Evolutionary conservation across 2,888 invertebrate genomes (phyloP).

Genomic region (Pseudolycoriella hygida): DNA sequence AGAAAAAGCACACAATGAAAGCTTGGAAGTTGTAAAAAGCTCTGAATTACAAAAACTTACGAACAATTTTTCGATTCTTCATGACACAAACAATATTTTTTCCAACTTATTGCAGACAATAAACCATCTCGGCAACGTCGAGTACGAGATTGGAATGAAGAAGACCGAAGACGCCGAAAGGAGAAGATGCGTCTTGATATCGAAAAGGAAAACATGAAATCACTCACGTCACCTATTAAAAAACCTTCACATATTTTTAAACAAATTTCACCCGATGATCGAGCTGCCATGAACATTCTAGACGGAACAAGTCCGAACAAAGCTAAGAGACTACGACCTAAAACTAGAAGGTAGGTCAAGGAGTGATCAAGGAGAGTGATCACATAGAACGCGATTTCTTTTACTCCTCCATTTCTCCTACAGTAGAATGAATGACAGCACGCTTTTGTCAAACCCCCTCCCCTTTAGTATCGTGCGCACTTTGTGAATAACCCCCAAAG

Average conservation of each 20-base stretch:
- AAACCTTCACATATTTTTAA: constrained; percentile 14
- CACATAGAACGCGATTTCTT: no score
- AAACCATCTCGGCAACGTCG: constrained; percentile 14
- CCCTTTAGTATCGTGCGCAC: no score
- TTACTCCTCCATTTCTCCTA: no score
- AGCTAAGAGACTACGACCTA: constrained; percentile 28
- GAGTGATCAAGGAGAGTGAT: no score
- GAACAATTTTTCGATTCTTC: no score
- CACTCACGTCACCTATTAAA: constrained; percentile 30
- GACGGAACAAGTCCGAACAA: constrained; percentile 26
- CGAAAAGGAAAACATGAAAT: constrained; percentile 38
- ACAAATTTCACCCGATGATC: constrained; percentile 22
- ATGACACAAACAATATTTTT: no score
- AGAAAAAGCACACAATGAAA: no score
- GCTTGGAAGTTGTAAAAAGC: no score
- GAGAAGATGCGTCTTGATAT: constrained; percentile 62
- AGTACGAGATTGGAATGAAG: constrained; percentile 39
- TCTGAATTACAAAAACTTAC: no score
- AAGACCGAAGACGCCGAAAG: constrained; percentile 52
- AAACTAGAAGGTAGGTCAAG: constrained; percentile 23
- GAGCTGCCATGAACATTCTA: constrained; percentile 14
- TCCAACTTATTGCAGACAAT: constrained; percentile 14
- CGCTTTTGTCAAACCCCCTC: no score
- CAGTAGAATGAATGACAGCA: no score
- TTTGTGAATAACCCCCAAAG: constrained; percentile 19